Evolutionary conservation across 92 coral and sea anemone species (phyloP).

Genomic region (Montipora capitata): DNA sequence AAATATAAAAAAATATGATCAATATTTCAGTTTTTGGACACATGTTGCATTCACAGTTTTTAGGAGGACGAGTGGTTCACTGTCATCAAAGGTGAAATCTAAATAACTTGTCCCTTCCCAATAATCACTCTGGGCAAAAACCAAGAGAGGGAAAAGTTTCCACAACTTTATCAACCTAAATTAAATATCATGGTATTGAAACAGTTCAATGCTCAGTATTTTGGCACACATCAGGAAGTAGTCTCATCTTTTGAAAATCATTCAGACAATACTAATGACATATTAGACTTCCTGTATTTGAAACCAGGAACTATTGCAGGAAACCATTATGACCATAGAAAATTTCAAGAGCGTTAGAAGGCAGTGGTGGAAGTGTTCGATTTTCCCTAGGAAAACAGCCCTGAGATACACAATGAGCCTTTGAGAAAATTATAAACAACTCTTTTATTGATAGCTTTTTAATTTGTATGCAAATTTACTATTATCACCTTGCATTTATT

Average conservation of each 20-base stretch:
- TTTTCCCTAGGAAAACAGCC: background rate
- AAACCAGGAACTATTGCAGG: background rate
- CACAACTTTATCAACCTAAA: background rate
- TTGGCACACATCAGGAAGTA: background rate
- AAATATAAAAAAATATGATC: no score
- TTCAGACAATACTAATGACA: background rate
- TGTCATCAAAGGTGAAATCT: no score
- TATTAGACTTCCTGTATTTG: background rate
- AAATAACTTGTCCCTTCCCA: no score
- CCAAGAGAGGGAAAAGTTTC: background rate
- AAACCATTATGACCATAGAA: no score
- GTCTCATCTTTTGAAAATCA: background rate
- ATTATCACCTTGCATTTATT: background rate
- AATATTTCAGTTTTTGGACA: no score
- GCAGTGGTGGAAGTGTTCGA: background rate
- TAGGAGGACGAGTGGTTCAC: no score
- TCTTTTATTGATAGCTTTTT: background rate
- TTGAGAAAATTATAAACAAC: background rate
- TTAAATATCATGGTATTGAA: background rate
- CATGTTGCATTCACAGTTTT: no score
- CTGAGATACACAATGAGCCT: background rate
- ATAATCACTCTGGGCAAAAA: background rate
- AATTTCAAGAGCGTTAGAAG: no score
- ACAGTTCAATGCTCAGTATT: background rate
- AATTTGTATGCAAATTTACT: slow-evolving; percentile 27